Evolutionary conservation across 2,888 invertebrate genomes (phyloP).

Genomic region (Zhengitettix transpicula): DNA sequence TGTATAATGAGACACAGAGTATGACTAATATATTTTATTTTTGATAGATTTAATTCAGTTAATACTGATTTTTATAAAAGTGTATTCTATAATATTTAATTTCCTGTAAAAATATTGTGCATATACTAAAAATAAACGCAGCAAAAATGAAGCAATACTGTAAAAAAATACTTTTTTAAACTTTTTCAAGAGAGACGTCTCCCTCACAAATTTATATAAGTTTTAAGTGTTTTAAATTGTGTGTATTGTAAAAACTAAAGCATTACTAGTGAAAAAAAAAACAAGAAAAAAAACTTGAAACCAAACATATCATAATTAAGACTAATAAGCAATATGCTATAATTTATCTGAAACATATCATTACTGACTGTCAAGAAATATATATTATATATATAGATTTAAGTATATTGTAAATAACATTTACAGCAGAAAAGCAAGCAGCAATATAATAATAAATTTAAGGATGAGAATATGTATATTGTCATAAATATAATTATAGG

Average conservation of each 20-base stretch:
- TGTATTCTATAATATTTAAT: background rate
- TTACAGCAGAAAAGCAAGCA: background rate
- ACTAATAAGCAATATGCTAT: conserved; percentile 11
- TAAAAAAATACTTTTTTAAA: background rate
- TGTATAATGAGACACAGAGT: background rate
- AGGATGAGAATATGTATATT: background rate
- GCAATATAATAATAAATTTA: background rate
- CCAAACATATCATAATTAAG: conserved; percentile 12
- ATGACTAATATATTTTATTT: background rate
- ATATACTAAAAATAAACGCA: background rate
- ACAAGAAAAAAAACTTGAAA: background rate
- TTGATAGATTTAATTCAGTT: conserved; percentile 2
- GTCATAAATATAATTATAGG: background rate
- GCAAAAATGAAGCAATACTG: background rate
- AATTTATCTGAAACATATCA: background rate
- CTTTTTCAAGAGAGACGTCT: background rate
- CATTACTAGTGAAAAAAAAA: background rate
- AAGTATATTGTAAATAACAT: background rate
- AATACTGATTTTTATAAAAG: background rate
- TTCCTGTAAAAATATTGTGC: background rate
- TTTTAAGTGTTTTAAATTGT: conserved; percentile 5
- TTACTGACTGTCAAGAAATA: background rate
- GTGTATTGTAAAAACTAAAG: background rate
- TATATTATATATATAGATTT: background rate
- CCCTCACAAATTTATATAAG: background rate